These are phyloP conservation scores for Bombus confusus DNA, from an alignment of 1,140 invertebrate species.

Conservation along the genomic window DNA sequence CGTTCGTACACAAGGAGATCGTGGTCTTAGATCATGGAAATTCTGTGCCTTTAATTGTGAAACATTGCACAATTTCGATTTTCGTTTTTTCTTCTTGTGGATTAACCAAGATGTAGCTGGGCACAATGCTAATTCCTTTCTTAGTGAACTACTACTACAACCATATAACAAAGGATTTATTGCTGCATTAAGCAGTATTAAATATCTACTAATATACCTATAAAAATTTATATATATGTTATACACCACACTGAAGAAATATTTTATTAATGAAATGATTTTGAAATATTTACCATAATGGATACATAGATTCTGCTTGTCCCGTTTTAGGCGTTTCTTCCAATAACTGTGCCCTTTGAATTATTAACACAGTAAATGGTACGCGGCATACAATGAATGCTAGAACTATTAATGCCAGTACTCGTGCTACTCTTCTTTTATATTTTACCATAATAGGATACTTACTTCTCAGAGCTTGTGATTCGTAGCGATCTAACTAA, in stretches of 20 bases:
- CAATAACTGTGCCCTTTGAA: conserved; percentile 84
- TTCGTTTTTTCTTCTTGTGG: conserved; percentile 50
- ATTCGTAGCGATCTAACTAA: conserved; percentile 85
- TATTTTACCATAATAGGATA: conserved; percentile 84
- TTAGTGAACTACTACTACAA: conserved; percentile 87
- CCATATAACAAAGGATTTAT: conserved; percentile 90
- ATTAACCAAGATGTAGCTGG: conserved; percentile 72
- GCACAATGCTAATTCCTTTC: conserved; percentile 84
- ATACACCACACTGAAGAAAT: too few relatives aligned
- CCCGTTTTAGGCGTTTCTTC: conserved; percentile 70
- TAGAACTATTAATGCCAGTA: conserved; percentile 87
- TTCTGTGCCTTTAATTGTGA: conserved; percentile 26
- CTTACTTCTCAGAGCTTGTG: conserved; percentile 82
- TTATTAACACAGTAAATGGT: conserved; percentile 87
- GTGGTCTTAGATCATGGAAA: conserved; percentile 53
- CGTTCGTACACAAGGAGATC: conserved; percentile 61
- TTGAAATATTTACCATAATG: conserved; percentile 71
- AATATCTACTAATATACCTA: conserved; percentile 86
- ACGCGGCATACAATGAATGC: conserved; percentile 86
- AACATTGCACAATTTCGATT: conserved; percentile 7
- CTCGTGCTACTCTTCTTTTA: conserved; percentile 86
- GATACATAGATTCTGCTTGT: conserved; percentile 71
- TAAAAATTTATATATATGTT: conserved; percentile 1
- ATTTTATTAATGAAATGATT: neutral
- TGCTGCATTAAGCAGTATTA: conserved; percentile 88